Evolutionary conservation across 2,888 invertebrate species (phyloP).

Genomic region (Mimachlamys varia): DNA sequence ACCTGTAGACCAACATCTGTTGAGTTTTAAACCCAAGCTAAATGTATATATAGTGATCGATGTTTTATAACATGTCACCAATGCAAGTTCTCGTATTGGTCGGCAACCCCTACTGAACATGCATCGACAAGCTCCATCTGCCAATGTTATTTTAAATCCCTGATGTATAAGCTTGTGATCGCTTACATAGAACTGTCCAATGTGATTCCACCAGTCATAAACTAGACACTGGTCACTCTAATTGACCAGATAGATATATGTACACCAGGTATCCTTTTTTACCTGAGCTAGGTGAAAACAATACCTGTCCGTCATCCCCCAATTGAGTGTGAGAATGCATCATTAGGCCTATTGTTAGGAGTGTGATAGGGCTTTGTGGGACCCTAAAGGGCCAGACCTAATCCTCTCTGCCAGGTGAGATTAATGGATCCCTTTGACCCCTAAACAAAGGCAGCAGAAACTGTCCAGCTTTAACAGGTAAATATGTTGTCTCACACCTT

Average conservation of each 20-base stretch:
- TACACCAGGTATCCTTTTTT: background rate
- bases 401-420: conserved; percentile 9
- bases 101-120: no score
- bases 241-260: background rate
- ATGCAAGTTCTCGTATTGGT: background rate
- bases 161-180: background rate
- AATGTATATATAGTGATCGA: background rate
- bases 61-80: background rate
- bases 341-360: background rate
- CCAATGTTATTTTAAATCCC: background rate
- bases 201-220: background rate
- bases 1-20: background rate
- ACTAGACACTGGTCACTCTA: conserved; percentile 10
- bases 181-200: background rate
- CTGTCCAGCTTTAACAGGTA: background rate
- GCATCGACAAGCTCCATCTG: background rate
- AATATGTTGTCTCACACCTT: background rate
- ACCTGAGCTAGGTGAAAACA: conserved; percentile 21
- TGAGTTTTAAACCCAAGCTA: conserved; percentile 20
- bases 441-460: background rate
- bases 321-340: background rate
- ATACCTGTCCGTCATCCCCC: background rate
- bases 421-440: conserved; percentile 20
- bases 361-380: conserved; percentile 29
- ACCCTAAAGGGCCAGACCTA: background rate